Base-by-base conservation (phyloP, 1,140 invertebrate genomes). In the Akabosia matsudoensis region DNA sequence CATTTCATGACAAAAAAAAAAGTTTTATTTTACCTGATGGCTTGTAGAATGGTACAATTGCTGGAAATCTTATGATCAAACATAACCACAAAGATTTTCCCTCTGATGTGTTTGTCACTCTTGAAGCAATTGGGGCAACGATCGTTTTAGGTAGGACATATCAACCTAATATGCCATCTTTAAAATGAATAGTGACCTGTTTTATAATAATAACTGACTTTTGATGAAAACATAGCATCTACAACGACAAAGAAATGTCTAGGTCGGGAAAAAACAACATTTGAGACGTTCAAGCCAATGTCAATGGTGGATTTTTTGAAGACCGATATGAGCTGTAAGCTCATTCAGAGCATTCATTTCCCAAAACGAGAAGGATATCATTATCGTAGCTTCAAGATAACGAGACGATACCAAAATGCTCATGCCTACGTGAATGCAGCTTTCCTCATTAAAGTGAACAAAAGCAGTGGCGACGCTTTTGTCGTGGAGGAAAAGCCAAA, bases 401-500 rank as follows among this genome's bases (percentile, higher is more conserved):
- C 92, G 89, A 89, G 90, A 0, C 86, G 92, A 78, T 89, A 90
- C 1, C 91, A 93, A 86, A 95, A 94, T 83, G 89, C 92, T 0
- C 92, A 94, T 82, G 92, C 93, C 0, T 89, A 91, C 80, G 90
- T 95, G 0, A 94, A 93, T 83, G 91, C 91, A 10, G 93, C 90
- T 2, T 94, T 96, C 82, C 84, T 90, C 0, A 87, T 92, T 33
- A 88, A 90, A 84, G 75, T 92, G 0, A 84, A 89, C 26, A 52
- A 77, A 75, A 33, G 83, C 83, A 76, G 79, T 24, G 82, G 84
- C 75, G n/a, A n/a, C n/a, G n/a, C n/a, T n/a, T 78, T 85, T 81
- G 75, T 28, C 64, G 78, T 88, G 13, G 45, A 88, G 16, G 84
- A 87, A 51, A 86, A 86, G 26, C 86, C 88, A 0, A 87, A n/a